Evolutionary conservation across 2,888 invertebrate species (phyloP).

Genomic region (Maniola hyperantus): DNA sequence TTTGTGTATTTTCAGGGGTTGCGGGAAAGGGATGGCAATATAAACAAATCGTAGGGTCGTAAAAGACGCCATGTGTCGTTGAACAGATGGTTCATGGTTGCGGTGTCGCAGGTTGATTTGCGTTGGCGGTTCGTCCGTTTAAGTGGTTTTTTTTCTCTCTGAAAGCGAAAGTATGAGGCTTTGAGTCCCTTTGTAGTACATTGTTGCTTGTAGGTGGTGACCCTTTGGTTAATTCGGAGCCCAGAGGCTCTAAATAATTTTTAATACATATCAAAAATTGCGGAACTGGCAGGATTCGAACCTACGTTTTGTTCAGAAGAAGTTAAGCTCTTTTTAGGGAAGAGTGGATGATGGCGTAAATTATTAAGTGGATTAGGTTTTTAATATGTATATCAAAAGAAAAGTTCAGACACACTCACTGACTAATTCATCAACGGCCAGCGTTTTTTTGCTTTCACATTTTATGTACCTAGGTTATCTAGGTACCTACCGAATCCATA

Average conservation of each 20-base stretch:
- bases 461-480: not conserved
- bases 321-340: too few relatives aligned
- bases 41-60: conserved; percentile 75
- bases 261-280: too few relatives aligned
- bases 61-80: conserved; percentile 74
- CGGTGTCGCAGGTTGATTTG: conserved; percentile 40
- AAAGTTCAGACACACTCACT: too few relatives aligned
- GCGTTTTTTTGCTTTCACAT: not conserved
- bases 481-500: not conserved
- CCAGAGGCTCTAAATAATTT: too few relatives aligned
- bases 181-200: not conserved
- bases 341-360: too few relatives aligned
- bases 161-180: conserved; percentile 31
- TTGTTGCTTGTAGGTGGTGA: not conserved
- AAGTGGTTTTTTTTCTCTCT: conserved; percentile 30
- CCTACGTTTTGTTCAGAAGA: too few relatives aligned
- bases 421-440: too few relatives aligned
- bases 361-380: too few relatives aligned
- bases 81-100: conserved; percentile 75
- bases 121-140: conserved; percentile 31
- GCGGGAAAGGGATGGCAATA: conserved; percentile 54
- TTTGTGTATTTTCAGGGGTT: conserved; percentile 21
- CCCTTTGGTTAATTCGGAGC: not conserved
- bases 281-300: too few relatives aligned
- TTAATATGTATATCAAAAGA: too few relatives aligned